phyloP scores from a whole-genome alignment of 2,888 invertebrate genomes.

The Liodrosophila aerea region DNA sequence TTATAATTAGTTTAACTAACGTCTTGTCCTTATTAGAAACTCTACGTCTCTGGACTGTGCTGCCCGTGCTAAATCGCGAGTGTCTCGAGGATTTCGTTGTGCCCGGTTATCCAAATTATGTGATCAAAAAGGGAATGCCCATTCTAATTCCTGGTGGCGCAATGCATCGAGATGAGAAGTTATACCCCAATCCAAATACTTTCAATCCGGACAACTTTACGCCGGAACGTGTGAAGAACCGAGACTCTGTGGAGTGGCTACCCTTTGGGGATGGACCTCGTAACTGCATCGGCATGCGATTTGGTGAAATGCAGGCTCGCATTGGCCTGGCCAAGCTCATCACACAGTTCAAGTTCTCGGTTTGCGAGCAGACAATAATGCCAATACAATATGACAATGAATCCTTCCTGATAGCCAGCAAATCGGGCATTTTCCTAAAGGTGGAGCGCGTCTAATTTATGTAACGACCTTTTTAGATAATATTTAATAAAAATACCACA shows the following conservation, averaged over 20 bases:
- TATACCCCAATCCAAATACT: slow-evolving; percentile 85
- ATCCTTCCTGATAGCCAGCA: slow-evolving; percentile 54
- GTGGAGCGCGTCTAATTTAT: slow-evolving; percentile 21
- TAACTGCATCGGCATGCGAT: slow-evolving; percentile 80
- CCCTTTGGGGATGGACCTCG: slow-evolving; percentile 81
- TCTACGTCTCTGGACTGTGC: slow-evolving; percentile 84
- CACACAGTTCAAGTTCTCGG: slow-evolving; percentile 69
- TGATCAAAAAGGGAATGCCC: slow-evolving; percentile 84
- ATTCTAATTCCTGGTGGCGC: slow-evolving; percentile 84
- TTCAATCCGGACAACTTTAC: slow-evolving; percentile 86
- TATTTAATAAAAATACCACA: no score
- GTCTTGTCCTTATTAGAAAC: slow-evolving; percentile 73
- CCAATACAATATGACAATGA: slow-evolving; percentile 55
- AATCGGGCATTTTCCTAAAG: slow-evolving; percentile 60
- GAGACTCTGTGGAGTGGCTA: slow-evolving; percentile 81
- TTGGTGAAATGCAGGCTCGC: slow-evolving; percentile 79
- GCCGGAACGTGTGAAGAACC: slow-evolving; percentile 83
- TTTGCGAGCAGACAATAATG: slow-evolving; percentile 67
- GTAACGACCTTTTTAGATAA: no score
- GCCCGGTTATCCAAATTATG: slow-evolving; percentile 83
- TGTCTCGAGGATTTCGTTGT: slow-evolving; percentile 83
- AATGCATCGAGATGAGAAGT: slow-evolving; percentile 85
- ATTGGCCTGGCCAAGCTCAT: slow-evolving; percentile 73
- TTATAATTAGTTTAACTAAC: neutral
- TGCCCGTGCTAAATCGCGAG: slow-evolving; percentile 83